A percentile compares a stretch with the other conserved stretches of the same genome.
Evolutionary conservation across 1,140 invertebrate species (phyloP).

Genomic region (Trachelipus rathkii): DNA sequence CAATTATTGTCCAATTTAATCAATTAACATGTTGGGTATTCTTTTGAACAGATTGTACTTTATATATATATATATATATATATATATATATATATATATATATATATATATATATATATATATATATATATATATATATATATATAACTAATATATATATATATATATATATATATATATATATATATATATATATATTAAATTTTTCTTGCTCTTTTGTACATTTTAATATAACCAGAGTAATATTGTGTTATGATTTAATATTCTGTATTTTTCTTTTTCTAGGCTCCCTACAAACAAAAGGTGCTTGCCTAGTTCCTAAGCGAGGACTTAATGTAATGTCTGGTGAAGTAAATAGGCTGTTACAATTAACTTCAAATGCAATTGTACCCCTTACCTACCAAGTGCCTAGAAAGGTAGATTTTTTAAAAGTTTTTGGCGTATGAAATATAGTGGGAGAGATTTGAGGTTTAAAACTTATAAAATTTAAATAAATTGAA

Average conservation of each 20-base stretch:
- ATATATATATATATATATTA: no score
- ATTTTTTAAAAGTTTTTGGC: no score
- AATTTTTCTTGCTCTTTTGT: no score
- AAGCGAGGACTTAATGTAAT: slow-evolving; percentile 88
- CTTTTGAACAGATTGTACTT: no score
- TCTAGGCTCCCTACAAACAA: slow-evolving; percentile 62
- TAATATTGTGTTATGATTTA: no score
- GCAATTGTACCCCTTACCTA: slow-evolving; percentile 87
- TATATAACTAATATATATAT: background rate
- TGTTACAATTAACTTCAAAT: slow-evolving; percentile 76
- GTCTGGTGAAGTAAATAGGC: slow-evolving; percentile 87
- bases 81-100: background rate
- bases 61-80: background rate
- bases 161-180: background rate
- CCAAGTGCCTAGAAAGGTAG: slow-evolving; percentile 78
- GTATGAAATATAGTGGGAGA: no score
- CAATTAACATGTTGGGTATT: no score
- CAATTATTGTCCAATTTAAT: no score
- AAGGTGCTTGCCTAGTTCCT: slow-evolving; percentile 83
- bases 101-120: background rate
- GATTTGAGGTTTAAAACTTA: no score
- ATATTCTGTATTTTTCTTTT: slow-evolving; percentile 30
- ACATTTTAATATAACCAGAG: no score
- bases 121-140: background rate
- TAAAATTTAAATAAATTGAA: no score